phyloP scores from a whole-genome alignment of 2,113 vertebrate species.

The Acrocephalus arundinaceus region DNA sequence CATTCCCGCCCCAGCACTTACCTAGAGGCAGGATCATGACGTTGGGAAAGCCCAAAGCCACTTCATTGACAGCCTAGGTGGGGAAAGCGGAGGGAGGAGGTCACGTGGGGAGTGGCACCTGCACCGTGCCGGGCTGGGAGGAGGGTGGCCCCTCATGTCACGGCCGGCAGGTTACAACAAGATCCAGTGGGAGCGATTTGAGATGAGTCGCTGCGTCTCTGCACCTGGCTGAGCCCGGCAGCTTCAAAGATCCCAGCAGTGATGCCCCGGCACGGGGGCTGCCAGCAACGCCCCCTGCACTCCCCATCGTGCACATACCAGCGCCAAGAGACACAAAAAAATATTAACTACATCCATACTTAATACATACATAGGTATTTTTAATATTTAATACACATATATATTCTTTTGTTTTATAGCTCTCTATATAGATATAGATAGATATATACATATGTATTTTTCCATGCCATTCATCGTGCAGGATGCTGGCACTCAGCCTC shows the following conservation, averaged over 20 bases:
- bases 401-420: not conserved
- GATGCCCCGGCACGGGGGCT: rapidly evolving
- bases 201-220: not conserved
- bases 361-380: not conserved
- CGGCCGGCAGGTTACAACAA: not conserved
- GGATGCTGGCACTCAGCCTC: not conserved
- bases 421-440: too few relatives aligned
- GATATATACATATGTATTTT: not conserved
- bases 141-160: not conserved
- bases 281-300: not conserved
- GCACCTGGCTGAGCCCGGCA: not conserved
- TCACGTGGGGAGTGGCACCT: not conserved
- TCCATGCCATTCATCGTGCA: rapidly evolving
- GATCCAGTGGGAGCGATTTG: rapidly evolving
- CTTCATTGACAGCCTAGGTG: slow-evolving; percentile 3
- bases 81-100: not conserved
- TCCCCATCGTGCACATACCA: not conserved
- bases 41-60: slow-evolving; percentile 38
- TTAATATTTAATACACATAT: too few relatives aligned
- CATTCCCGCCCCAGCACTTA: not conserved
- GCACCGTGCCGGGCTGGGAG: rapidly evolving
- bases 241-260: not conserved
- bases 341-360: not conserved
- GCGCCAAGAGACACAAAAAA: rapidly evolving
- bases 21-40: slow-evolving; percentile 29